These are phyloP conservation scores for Oreotragus oreotragus DNA, from an alignment of 2,113 vertebrate genomes.

Conservation along the genomic window DNA sequence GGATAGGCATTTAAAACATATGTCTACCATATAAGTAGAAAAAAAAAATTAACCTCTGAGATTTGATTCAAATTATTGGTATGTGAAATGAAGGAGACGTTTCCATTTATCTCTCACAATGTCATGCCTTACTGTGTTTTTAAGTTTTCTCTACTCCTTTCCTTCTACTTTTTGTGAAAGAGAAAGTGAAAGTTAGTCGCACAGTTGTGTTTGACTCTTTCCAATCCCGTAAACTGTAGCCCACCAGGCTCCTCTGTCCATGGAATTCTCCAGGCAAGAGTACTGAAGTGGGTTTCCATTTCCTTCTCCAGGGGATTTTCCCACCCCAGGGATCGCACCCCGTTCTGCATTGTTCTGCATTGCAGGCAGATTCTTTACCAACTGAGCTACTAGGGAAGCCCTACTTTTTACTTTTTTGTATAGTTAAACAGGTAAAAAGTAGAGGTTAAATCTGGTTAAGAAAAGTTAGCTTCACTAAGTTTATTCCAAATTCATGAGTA, in stretches of 20 bases:
- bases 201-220: background rate
- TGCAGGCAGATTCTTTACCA: background rate
- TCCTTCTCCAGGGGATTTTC: background rate
- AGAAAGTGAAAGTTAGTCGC: background rate
- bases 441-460: background rate
- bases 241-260: fast-evolving
- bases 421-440: background rate
- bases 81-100: background rate
- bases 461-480: background rate
- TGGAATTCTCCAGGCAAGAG: background rate
- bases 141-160: background rate
- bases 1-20: background rate
- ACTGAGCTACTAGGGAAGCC: background rate
- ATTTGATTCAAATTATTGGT: background rate
- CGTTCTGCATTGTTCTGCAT: fast-evolving
- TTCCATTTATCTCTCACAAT: background rate
- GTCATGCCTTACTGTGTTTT: background rate
- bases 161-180: background rate
- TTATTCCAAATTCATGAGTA: background rate
- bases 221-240: fast-evolving
- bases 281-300: background rate
- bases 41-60: background rate
- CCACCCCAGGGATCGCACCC: fast-evolving
- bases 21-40: background rate
- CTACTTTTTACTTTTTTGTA: background rate